Base-by-base conservation (phyloP, 2,113 vertebrate species). In the Thymallus thymallus region DNA sequence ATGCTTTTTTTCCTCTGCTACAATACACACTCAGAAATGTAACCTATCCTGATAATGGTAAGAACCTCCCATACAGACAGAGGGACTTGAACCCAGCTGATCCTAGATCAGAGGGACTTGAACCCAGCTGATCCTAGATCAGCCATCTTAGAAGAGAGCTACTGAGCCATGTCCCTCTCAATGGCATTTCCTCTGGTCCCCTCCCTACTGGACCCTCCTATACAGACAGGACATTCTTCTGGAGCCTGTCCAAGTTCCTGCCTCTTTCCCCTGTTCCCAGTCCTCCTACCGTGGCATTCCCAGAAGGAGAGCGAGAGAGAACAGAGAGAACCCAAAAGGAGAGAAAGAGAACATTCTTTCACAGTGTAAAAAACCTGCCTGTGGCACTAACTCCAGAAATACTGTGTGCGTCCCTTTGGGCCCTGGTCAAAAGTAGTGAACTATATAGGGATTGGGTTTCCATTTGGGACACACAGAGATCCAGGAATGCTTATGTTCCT, bases 141-240 rank as follows among this genome's bases (percentile, higher is more conserved):
- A 64, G 20, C 48, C 18, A 23, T 72, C 76, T 69, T 45, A 45
- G 9, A 20, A 75, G 71, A 55, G 58, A 41, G 51, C 22, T 18
- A 65, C 48, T 58, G 32, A 68, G 65, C 84, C 91, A 41, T 88
- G 22, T 69, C 90, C 92, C 5, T 89, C 90, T 78, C 90, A 94
- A 29, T 81, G 78, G 74, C 73, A 86, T 86, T 88, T 91, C 86
- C 85, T 87, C 81, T 95, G 92, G 83, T 91, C 88, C 68, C 85
- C 88, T 9, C 76, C 74, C 12, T 90, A 88, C 60, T 89, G 88
- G 92, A 91, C 94, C 0, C 95, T 94, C 94, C 94, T 22, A 92
- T 22, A 92, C 90, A 83, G 94, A 93, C 94, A 94, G 95, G 95
- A 87, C 93, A 92, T 69, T 61, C 69, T 62, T 45, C 58, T 51